These are phyloP conservation scores for Noctua janthe DNA, from an alignment of 2,888 invertebrate genomes.

Conservation along the genomic window DNA sequence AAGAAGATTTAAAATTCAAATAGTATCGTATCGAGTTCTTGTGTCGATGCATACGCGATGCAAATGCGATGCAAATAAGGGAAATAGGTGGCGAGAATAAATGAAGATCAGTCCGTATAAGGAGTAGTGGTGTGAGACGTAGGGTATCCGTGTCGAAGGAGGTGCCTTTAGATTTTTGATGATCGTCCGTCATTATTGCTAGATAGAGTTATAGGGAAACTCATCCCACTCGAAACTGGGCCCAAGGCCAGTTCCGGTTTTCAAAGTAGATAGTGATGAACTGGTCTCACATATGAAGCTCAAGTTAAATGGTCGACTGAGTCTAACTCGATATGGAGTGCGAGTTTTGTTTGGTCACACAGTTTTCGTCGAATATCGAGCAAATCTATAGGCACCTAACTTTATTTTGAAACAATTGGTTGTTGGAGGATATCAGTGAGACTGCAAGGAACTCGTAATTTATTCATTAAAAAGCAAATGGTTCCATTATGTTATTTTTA, in stretches of 20 bases:
- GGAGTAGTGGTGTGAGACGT: background rate
- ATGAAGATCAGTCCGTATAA: conserved; percentile 23
- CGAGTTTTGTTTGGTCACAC: background rate
- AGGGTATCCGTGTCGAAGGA: background rate
- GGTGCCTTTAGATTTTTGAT: background rate
- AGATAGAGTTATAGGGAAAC: background rate
- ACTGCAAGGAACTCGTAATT: background rate
- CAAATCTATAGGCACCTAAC: background rate
- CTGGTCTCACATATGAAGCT: background rate
- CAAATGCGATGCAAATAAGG: background rate
- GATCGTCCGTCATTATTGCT: background rate
- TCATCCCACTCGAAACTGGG: background rate
- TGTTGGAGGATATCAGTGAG: background rate
- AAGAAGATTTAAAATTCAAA: conserved; percentile 64
- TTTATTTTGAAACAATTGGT: conserved; percentile 10
- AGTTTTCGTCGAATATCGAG: background rate
- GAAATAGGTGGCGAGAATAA: conserved; percentile 34
- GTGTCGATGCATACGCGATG: conserved; percentile 39
- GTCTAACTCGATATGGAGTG: background rate
- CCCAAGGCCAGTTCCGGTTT: background rate
- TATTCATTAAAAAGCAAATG: background rate
- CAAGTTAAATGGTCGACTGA: background rate
- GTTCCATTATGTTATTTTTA: background rate
- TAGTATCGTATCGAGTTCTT: conserved; percentile 36
- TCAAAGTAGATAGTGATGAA: background rate